These are phyloP conservation scores for Drosophila hawaiiensis DNA, from an alignment of 2,888 invertebrate species.

Conservation along the genomic window DNA sequence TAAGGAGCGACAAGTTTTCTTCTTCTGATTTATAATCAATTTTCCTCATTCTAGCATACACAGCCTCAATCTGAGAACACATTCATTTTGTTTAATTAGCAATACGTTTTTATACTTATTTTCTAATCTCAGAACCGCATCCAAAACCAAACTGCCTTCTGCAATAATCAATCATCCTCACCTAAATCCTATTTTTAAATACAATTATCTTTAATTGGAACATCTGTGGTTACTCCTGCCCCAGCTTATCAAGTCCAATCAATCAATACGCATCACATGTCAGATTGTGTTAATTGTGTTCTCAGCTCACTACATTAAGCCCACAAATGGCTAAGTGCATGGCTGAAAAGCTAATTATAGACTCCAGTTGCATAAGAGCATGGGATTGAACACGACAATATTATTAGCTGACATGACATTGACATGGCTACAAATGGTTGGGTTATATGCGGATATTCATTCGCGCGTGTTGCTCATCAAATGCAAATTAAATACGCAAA, in stretches of 20 bases:
- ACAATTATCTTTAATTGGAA: not conserved
- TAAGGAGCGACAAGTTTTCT: not conserved
- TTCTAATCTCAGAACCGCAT: not conserved
- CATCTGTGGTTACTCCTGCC: not conserved
- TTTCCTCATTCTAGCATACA: not conserved
- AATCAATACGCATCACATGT: not conserved
- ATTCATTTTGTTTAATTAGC: not conserved
- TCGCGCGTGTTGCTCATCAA: slow-evolving; percentile 39
- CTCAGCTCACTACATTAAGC: not conserved
- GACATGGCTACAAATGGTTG: slow-evolving; percentile 7
- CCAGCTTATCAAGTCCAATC: not conserved
- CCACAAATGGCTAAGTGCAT: slow-evolving; percentile 7
- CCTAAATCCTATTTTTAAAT: not conserved
- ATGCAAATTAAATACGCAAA: slow-evolving; percentile 45
- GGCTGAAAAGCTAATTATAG: slow-evolving; percentile 6
- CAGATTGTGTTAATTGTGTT: slow-evolving; percentile 14
- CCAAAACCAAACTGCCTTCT: not conserved
- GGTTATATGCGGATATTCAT: slow-evolving; percentile 5
- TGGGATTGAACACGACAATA: slow-evolving; percentile 8
- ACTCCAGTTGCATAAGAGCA: not conserved
- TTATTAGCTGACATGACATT: slow-evolving; percentile 19
- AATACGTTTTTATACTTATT: not conserved
- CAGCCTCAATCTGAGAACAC: not conserved
- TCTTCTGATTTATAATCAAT: not conserved
- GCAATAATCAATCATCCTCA: not conserved